Base-by-base conservation (phyloP, 2,888 invertebrate genomes). In the Plagodis pulveraria region DNA sequence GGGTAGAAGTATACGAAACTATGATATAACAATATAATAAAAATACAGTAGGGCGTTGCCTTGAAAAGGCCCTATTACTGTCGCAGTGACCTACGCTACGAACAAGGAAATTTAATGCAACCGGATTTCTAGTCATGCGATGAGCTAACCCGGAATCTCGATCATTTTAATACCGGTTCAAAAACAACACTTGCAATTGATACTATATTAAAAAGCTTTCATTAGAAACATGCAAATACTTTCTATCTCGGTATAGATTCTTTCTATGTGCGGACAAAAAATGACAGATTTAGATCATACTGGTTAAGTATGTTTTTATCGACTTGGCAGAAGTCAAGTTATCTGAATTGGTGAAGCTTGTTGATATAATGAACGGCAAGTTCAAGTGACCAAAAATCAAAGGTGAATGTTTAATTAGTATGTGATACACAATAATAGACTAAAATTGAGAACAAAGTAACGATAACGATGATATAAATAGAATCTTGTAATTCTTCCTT, bases 211-310 rank as follows among this genome's bases (percentile, higher is more conserved):
- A 42, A 45, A 57, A 66, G 80, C 85, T 86, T 85, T 85, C 85
- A 72, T 81, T 76, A 58, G 65, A 62, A 59, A 65, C 54, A 71
- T 66, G 58, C 72, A 62, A 73, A 77, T 74, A 81, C 86, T 85
- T 86, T 86, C 84, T 85, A 83, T 42, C 10, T 42, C 42, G 10
- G 12, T 42, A 42, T 58, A 68, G 52, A 52, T 62, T 57, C 65
- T 77, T 73, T 76, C 72, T 65, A 67, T 66, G 67, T 61, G 53
- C 50, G 58, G 11, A 69, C 67, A 78, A 81, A 83, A 83, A 81
- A 79, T 72, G 69, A 70, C 67, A 64, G 62, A 77, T 77, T 79
- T 77, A 81, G 83, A 80, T 76, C 71, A 55, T 56, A 62, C 68
- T 62, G 66, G 69, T 71, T 41, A 1, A 6, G 33, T 6, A 8